Base-by-base conservation (phyloP, 2,888 invertebrate genomes). In the Pristionchus maxplancki region DNA sequence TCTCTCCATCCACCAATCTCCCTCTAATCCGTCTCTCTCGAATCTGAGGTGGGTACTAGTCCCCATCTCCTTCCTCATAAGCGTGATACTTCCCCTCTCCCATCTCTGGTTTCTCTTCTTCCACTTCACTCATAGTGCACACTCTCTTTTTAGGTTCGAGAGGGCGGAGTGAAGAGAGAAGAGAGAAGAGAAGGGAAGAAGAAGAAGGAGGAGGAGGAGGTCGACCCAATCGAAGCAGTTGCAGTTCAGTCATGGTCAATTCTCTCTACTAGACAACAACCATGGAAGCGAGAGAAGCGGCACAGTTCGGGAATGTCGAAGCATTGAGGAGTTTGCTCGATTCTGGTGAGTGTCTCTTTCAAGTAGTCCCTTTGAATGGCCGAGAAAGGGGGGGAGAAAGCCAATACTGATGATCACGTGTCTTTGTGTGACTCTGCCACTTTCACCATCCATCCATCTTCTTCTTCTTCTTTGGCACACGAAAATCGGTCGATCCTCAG, bases 301-400 rank as follows among this genome's bases (percentile, higher is more conserved):
- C 98, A 40, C 98, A 99, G 96, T 98, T 98, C 95, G 99, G 99
- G 0, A 97, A 97, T 11, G 96, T 97, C 94, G 96, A 95, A 53
- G 92, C 95, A 85, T 95, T 96, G 89, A 92, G 94, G 92, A 97
- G 98, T 95, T 96, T 99, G 50, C 96, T 99, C 8, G 98, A 98
- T 94, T 96, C 97, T 64, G 98, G 98, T 1, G 97, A 97, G 95
- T 90, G 1, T 53, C 83, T 20, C 58, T 83, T 6, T 53, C 53
- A 44, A 44, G 44, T 44, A 44, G 44, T 44, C 83, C 28, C 28
- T 83, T 50, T 78, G 78, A 78, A 78, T 78, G 44, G 74, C 24
- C 74, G 74, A 74, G 78, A 78, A 78, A 44, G 78, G 78, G n/a
- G n/a, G n/a, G 78, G 78, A 78, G 78, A 78, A 78, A 78, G 78